phyloP scores from a whole-genome alignment of 2,888 invertebrate genomes.

The Nineta flava region DNA sequence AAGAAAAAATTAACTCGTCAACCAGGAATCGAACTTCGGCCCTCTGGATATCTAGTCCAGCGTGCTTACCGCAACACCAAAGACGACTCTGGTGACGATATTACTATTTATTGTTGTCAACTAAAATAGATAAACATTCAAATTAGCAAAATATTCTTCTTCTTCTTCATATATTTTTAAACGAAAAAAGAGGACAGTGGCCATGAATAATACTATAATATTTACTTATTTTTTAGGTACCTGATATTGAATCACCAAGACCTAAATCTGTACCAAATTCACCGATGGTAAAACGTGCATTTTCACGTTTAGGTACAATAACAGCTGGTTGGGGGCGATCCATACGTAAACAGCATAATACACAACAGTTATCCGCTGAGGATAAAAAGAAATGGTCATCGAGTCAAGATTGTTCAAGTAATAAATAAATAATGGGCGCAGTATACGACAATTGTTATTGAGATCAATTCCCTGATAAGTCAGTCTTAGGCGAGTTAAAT shows the following conservation, averaged over 20 bases:
- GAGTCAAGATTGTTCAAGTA: conserved; percentile 77
- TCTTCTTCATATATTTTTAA: too few species aligned
- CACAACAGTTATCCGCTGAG: conserved; percentile 64
- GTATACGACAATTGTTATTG: too few species aligned
- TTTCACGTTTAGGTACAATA: conserved; percentile 77
- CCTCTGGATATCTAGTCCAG: too few species aligned
- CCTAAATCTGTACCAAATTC: conserved; percentile 89
- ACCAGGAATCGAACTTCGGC: too few species aligned
- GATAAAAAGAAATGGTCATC: conserved; percentile 87
- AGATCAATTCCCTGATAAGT: too few species aligned
- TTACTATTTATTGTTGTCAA: too few species aligned
- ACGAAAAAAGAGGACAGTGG: too few species aligned
- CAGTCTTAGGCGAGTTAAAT: too few species aligned
- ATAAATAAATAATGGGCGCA: conserved; percentile 21
- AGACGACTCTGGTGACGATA: too few species aligned
- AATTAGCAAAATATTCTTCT: neutral
- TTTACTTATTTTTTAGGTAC: conserved; percentile 27
- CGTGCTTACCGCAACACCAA: too few species aligned
- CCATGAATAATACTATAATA: neutral
- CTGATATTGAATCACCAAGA: conserved; percentile 74
- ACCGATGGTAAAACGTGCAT: conserved; percentile 85
- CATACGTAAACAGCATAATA: conserved; percentile 64
- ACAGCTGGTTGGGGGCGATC: conserved; percentile 84
- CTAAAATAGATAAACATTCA: neutral
- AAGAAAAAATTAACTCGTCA: too few species aligned